Conservation (phyloP, 2,797 vertebrate genomes). For the Sebastes hubbsi region DNA sequence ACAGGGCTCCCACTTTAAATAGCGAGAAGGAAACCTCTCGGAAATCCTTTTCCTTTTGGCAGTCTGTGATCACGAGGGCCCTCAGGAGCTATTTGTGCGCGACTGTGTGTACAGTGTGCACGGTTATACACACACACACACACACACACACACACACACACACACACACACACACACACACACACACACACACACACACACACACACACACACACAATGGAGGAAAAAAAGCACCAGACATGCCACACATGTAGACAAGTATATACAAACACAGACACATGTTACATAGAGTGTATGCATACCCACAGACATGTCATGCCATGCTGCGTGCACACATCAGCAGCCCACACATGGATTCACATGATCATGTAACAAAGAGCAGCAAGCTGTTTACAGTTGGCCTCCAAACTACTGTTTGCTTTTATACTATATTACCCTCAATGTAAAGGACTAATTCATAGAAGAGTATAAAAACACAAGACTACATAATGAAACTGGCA, state of each 20-base stretch:
- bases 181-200: not conserved
- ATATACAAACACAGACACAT: constrained; percentile 46
- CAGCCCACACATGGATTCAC: constrained; percentile 58
- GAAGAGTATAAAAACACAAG: not conserved
- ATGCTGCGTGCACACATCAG: constrained; percentile 18
- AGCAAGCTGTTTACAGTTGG: not conserved
- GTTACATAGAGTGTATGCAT: constrained; percentile 21
- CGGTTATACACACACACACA: constrained; percentile 7
- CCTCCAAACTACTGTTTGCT: not conserved
- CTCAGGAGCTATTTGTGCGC: constrained; percentile 71
- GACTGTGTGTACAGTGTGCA: constrained; percentile 49
- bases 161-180: not conserved
- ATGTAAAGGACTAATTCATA: not conserved
- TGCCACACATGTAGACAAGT: constrained; percentile 60
- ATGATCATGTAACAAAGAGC: constrained; percentile 27
- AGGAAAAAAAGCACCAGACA: constrained; percentile 38
- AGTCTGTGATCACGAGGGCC: constrained; percentile 73
- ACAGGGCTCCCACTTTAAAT: constrained; percentile 76
- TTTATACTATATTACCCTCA: not conserved
- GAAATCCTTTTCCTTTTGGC: constrained; percentile 81
- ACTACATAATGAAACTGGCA: not conserved
- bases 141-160: not conserved
- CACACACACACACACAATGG: not conserved
- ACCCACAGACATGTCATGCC: constrained; percentile 33
- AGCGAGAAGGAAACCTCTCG: constrained; percentile 77